Evolutionary conservation across 2,888 invertebrate species (phyloP).

Genomic region (Acanthosoma haemorrhoidale): DNA sequence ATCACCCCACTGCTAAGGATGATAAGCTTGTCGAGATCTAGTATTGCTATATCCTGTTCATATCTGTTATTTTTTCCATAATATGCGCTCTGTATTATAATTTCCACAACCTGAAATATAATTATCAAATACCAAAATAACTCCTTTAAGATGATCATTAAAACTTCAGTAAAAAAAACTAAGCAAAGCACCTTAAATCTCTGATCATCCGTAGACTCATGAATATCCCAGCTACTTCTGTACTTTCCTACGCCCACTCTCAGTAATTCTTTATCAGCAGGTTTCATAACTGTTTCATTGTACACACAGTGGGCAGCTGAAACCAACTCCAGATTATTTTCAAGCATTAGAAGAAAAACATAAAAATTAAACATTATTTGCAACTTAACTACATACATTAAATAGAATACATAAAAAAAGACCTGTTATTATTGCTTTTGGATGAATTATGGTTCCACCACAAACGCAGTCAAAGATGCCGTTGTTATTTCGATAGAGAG

Average conservation of each 20-base stretch:
- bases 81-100: conserved; percentile 27
- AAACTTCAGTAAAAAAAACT: not conserved
- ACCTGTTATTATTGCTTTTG: conserved; percentile 44
- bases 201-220: conserved; percentile 15
- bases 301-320: conserved; percentile 48
- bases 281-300: conserved; percentile 42
- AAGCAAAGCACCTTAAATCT: conserved; percentile 19
- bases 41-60: conserved; percentile 37
- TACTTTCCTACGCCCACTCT: conserved; percentile 46
- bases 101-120: conserved; percentile 31
- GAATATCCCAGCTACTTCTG: conserved; percentile 28
- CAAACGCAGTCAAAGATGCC: conserved; percentile 44
- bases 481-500: conserved; percentile 42
- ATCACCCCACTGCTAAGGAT: conserved; percentile 29
- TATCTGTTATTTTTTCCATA: conserved; percentile 30
- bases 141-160: too few species aligned
- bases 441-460: conserved; percentile 46
- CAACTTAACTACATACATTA: not conserved
- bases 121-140: not conserved
- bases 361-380: not conserved
- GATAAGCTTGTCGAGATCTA: conserved; percentile 32
- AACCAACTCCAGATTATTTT: too few species aligned
- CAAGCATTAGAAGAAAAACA: not conserved
- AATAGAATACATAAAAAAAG: not conserved
- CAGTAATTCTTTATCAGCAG: conserved; percentile 37